Base-by-base conservation (phyloP, 2,113 vertebrate genomes). In the Regulus satrapa region DNA sequence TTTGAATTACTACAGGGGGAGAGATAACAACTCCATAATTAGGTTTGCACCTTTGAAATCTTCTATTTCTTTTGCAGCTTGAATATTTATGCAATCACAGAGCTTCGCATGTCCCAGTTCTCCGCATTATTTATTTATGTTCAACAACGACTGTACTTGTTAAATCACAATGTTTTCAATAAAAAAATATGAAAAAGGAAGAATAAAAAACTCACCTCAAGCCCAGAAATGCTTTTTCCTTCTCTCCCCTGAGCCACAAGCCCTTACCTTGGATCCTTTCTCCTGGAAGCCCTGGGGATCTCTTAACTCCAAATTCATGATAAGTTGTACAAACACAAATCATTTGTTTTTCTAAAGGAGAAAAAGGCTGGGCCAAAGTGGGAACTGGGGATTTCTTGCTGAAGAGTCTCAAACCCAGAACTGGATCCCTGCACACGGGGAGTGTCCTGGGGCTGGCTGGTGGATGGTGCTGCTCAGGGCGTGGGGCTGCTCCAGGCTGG, bases 61-160 rank as follows among this genome's bases (percentile, higher is more conserved):
- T 78, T 74, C 1, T 23, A 18, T 85, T 95, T 81, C 95, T 72
- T 77, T 67, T 67, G 46, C 95, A 81, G 68, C 23, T 81, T 89
- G 93, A 94, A 95, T 97, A 96, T 95, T 97, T 94, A 97, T 97
- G 93, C 89, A 87, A 85, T 89, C 87, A 81, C 61, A 58, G 92
- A 59, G 68, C 84, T 91, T 49, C n/a, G 18, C 2, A 1, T 51
- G 93, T 95, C 89, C 87, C 93, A 93, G 80, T 95, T 97, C 95
- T 87, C 76, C 43, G 31, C 5, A 26, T 97, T 94, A 96, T 80
- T 94, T 96, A 92, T 93, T 95, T 96, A 96, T 97, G 86, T 81
- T 91, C 84, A 94, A 77, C 87, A 95, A 84, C 0, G 16, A 5
- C 89, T 62, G 61, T 6, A 75, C 68, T 89, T 96, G 76, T 92